A percentile compares a stretch with the other conserved stretches of the same genome.
Evolutionary conservation across 2,113 vertebrate genomes (phyloP).

Genomic region (Pachypanchax playfairii): DNA sequence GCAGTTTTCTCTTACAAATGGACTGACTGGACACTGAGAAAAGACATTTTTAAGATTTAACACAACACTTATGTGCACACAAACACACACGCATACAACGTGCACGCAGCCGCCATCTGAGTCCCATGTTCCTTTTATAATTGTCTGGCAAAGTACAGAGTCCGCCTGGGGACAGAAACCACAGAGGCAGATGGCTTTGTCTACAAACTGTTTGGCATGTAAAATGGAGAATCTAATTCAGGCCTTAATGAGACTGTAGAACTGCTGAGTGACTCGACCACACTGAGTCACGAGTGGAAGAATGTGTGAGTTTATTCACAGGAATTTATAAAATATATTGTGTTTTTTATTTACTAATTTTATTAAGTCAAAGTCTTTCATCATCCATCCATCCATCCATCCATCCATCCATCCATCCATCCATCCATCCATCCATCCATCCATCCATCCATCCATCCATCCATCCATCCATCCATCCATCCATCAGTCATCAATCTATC

Average conservation of each 20-base stretch:
- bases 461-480: too few species aligned
- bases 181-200: slow-evolving; percentile 62
- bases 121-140: slow-evolving; percentile 32
- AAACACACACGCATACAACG: slow-evolving; percentile 3
- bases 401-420: too few species aligned
- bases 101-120: slow-evolving; percentile 51
- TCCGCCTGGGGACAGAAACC: slow-evolving; percentile 53
- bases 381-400: too few species aligned
- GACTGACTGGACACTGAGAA: slow-evolving; percentile 1
- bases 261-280: neutral
- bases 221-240: slow-evolving; percentile 42
- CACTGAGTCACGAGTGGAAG: neutral
- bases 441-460: too few species aligned
- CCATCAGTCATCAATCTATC: too few species aligned
- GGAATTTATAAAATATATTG: neutral
- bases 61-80: slow-evolving; percentile 20
- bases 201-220: slow-evolving; percentile 35
- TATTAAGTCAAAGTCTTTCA: too few species aligned
- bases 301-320: neutral
- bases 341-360: too few species aligned
- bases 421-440: too few species aligned
- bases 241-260: slow-evolving; percentile 23
- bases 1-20: slow-evolving; percentile 9
- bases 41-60: slow-evolving; percentile 27
- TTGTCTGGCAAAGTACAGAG: slow-evolving; percentile 33